A percentile compares a stretch with the other conserved stretches of the same genome.
phyloP scores from a whole-genome alignment of 35 echinoderm and acorn worm genomes.

The Heliocidaris erythrogramma region DNA sequence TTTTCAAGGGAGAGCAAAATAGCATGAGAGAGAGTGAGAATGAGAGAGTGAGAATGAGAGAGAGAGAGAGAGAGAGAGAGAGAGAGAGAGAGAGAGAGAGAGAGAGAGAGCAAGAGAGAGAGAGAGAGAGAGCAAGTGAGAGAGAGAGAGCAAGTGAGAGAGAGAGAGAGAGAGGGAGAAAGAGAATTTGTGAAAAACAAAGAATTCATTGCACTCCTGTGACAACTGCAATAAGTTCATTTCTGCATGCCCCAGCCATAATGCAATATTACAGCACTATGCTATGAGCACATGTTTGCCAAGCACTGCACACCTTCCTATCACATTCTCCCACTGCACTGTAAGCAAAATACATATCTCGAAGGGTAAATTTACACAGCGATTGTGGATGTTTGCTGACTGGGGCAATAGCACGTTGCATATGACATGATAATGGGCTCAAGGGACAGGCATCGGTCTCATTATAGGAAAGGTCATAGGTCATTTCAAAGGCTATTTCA shows the following conservation, averaged over 20 bases:
- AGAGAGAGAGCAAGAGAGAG: no score
- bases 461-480: neutral
- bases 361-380: constrained; percentile 24
- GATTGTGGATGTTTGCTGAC: constrained; percentile 9
- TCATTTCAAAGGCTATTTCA: neutral
- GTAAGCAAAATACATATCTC: constrained; percentile 13
- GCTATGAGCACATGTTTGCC: neutral
- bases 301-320: neutral
- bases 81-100: no score
- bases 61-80: no score
- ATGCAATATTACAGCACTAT: neutral
- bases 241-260: neutral
- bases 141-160: no score
- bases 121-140: no score
- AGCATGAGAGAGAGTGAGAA: no score
- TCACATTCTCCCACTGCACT: neutral
- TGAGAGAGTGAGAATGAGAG: no score
- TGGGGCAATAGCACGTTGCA: neutral
- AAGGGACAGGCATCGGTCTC: neutral
- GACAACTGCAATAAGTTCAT: neutral
- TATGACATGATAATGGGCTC: neutral
- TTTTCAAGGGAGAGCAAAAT: no score
- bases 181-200: no score
- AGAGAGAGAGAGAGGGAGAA: no score
- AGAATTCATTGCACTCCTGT: no score